These are phyloP conservation scores for Mylabris phalerata DNA, from an alignment of 1,140 invertebrate genomes.

Conservation along the genomic window DNA sequence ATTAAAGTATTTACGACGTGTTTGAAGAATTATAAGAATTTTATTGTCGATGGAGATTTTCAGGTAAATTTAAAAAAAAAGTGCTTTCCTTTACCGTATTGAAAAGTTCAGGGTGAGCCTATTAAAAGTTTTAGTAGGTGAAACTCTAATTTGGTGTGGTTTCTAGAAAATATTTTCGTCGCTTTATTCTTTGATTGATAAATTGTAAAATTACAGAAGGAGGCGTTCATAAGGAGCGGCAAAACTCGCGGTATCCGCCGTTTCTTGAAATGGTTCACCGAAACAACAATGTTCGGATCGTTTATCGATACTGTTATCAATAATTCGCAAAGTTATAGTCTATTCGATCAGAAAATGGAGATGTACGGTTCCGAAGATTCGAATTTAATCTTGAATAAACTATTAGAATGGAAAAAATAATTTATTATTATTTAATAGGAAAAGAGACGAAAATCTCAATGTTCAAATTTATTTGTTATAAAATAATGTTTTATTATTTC, in stretches of 20 bases:
- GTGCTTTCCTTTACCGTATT: constrained; percentile 9
- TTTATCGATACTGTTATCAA: constrained; percentile 39
- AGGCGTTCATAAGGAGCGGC: constrained; percentile 30
- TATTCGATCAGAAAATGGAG: constrained; percentile 36
- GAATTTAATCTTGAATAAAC: constrained; percentile 6
- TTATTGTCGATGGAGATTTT: constrained; percentile 49
- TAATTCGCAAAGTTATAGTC: constrained; percentile 29
- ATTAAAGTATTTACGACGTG: constrained; percentile 59
- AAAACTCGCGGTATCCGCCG: constrained; percentile 56
- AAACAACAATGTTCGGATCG: constrained; percentile 69
- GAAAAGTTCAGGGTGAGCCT: no score
- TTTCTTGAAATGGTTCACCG: constrained; percentile 76
- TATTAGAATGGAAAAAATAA: constrained; percentile 6
- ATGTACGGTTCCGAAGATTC: constrained; percentile 30
- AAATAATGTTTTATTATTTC: no score
- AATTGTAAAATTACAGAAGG: constrained; percentile 34
- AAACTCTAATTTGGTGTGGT: no score
- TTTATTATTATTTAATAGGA: no score
- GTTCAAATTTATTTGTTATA: no score
- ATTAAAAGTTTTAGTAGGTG: no score
- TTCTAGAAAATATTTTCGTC: no score
- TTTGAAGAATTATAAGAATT: constrained; percentile 53
- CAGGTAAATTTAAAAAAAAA: constrained; percentile 42
- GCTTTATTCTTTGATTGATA: constrained; percentile 1
- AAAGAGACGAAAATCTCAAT: no score